Evolutionary conservation across 2,888 invertebrate genomes (phyloP), one percentile per base, ranked within the genome.

Genomic region (Ormyrus labotus): DNA sequence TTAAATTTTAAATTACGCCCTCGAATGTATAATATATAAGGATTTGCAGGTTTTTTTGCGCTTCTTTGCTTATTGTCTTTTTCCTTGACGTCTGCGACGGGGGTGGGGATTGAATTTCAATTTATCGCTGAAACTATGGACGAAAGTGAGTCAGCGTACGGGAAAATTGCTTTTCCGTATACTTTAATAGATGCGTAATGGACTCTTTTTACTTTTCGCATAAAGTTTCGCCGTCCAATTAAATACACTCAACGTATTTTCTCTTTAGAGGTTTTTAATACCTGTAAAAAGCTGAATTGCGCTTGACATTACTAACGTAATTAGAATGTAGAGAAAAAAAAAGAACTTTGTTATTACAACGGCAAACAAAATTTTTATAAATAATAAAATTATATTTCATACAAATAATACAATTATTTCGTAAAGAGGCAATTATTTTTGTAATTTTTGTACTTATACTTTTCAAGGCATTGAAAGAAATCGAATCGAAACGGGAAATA

Each of bases 1-100:
- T 81, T 65, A 81, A 81, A 78, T 78, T 78, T 81, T 10, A 78
- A 81, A 81, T 81, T 81, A 76, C 48, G 58, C 64, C 63, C 75
- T 11, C 50, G 67, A 34, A 61, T 60, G 73, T 64, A 65, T 74
- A 81, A 70, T 79, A 76, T 34, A 34, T 79, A 74, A 64, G 76
- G 75, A 78, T 74, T 74, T 78, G 51, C 70, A 10, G 34, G 13
- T 58, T 53, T 57, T 69, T 71, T 71, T 48, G n/a, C 34, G 8
- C 60, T 45, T 65, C 45, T 58, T 50, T 69, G 6, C 64, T 58
- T 60, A 34, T 51, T 19, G 11, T 60, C 50, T 68, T 11, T n/a
- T 19, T 7, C 45, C 34, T 34, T 34, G 34, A 2, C 34, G 34
- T 3, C 2, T 6, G 55, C 8, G 55, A 13, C 51, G 34, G 34